Conservation (phyloP, 37 sponge, comb jelly and placozoan genomes). For the Geodia barretti region DNA sequence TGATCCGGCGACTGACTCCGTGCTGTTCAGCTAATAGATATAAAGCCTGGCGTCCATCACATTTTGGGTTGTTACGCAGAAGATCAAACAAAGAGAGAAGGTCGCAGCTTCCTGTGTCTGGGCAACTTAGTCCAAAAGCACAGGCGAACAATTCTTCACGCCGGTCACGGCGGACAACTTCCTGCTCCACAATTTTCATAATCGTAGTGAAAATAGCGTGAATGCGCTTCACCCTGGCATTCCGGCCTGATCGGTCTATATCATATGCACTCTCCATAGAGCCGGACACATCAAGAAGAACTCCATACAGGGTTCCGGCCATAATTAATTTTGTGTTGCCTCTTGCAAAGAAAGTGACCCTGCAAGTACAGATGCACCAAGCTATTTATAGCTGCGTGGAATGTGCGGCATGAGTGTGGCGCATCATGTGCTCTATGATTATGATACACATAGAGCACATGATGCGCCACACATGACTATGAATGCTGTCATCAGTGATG, state of each 20-base stretch:
- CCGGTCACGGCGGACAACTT: conserved; percentile 7
- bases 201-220: conserved; percentile 43
- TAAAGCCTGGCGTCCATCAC: conserved; percentile 9
- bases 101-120: conserved; percentile 13
- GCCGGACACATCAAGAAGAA: conserved; percentile 44
- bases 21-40: conserved; percentile 20
- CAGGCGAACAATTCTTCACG: conserved; percentile 20
- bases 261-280: conserved; percentile 39
- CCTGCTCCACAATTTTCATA: conserved; percentile 27
- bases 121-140: conserved; percentile 28
- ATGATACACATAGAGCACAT: no score
- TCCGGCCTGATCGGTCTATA: not conserved
- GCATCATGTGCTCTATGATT: no score
- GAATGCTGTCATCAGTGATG: no score
- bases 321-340: no score
- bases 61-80: not conserved
- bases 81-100: conserved; percentile 34
- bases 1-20: conserved; percentile 20
- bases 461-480: no score
- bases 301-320: conserved; percentile 10
- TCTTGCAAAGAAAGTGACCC: no score
- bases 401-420: no score
- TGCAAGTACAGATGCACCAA: no score
- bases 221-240: conserved; percentile 31
- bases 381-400: no score